Percentiles rank a stretch among this genome's conserved stretches.
These are phyloP conservation scores for Telmatherina bonti DNA, from an alignment of 2,797 vertebrate species.

Conservation along the genomic window DNA sequence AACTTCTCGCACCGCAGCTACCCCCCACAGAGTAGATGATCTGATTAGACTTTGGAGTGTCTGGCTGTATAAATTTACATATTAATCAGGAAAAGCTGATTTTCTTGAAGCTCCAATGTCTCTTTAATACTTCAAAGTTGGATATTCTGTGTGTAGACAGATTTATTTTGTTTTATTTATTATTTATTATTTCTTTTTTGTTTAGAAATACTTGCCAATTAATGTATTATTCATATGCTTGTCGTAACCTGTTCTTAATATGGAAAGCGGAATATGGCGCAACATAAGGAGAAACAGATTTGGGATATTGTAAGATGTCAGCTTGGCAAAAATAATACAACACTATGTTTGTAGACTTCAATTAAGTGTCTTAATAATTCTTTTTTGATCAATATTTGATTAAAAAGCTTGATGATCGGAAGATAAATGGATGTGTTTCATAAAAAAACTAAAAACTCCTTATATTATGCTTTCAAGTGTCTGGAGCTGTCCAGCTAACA, in stretches of 20 bases:
- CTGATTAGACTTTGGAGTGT: slow-evolving; percentile 76
- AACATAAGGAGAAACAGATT: background rate
- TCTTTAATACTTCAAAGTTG: slow-evolving; percentile 32
- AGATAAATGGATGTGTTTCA: background rate
- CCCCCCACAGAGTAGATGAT: slow-evolving; percentile 73
- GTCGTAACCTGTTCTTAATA: background rate
- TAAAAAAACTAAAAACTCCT: background rate
- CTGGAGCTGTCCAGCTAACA: background rate
- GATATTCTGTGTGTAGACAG: slow-evolving; percentile 19
- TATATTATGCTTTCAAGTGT: background rate
- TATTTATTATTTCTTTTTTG: background rate
- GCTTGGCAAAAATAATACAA: background rate
- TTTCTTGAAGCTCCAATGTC: slow-evolving; percentile 53
- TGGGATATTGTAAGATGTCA: slow-evolving; percentile 1
- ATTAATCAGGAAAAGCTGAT: slow-evolving; percentile 62
- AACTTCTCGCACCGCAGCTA: slow-evolving; percentile 54
- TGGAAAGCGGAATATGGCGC: background rate
- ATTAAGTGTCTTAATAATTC: slow-evolving; percentile 1
- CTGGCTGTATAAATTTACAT: slow-evolving; percentile 74
- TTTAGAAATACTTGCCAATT: slow-evolving; percentile 22
- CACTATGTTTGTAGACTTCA: slow-evolving; percentile 2
- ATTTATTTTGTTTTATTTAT: background rate
- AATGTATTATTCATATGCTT: slow-evolving; percentile 24
- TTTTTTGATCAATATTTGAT: background rate
- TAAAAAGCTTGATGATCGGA: background rate